Base-by-base conservation (phyloP, 1,140 invertebrate genomes). In the Phocides pigmalion region DNA sequence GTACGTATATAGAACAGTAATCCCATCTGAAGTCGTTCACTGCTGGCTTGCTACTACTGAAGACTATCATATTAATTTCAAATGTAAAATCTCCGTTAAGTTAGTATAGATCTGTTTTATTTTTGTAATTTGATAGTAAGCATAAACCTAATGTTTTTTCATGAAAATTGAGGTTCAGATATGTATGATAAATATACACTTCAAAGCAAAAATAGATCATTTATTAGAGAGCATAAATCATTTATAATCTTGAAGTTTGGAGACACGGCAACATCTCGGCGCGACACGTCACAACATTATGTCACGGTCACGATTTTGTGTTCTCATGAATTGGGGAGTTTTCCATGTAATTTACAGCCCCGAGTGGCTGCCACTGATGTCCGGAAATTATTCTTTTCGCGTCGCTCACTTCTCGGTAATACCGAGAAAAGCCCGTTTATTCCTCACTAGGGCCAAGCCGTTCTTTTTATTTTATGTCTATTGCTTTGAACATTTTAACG, bases 321-420 rank as follows among this genome's bases (percentile, higher is more conserved):
- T 65, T 47, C 28, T 58, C 54, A n/a, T 46, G 41, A 58, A 46
- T 59, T 59, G 14, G 22, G 17, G 54, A 46, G 56, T 59, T 61
- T 61, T 56, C 46, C 62, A 58, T 68, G 66, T 72, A 72, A 72
- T 67, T 71, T 71, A 66, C 47, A 64, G 62, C 39, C 35, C 41
- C 32, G 50, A 41, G 65, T 61, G 37, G 63, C 42, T 66, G 72
- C 35, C 59, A 64, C 64, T 74, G 68, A 74, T 66, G 59, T 39
- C 72, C 65, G 72, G 68, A 70, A 70, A 74, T 70, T 74, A 70
- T 74, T 74, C 68, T 74, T 70, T 74, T 74, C 65, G 62, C 68
- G 53, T 66, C 62, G 53, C 64, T 66, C 62, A 67, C 56, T 70
- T 67, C 63, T 65, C 65, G 64, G 64, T 67, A 67, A 73, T 65